Percentiles rank a stretch among this genome's conserved stretches.
These are phyloP conservation scores for Podargus strigoides DNA, from an alignment of 2,797 vertebrate species.

Conservation along the genomic window DNA sequence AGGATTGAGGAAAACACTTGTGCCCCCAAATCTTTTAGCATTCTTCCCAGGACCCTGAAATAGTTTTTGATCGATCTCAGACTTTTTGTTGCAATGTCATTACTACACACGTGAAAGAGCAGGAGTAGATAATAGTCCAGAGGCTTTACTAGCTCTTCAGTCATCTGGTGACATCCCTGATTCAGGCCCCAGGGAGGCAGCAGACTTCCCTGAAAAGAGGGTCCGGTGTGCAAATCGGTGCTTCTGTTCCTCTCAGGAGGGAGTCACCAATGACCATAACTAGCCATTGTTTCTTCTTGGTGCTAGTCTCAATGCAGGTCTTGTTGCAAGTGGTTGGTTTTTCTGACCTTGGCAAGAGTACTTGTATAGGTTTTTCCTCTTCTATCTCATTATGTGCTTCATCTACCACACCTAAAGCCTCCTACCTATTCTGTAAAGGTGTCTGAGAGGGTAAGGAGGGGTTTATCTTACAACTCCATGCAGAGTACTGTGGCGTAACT, in stretches of 20 bases:
- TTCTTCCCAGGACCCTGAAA: not conserved
- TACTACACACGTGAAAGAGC: too few relatives aligned
- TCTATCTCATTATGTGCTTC: not conserved
- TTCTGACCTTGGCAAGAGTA: not conserved
- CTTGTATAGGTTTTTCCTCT: not conserved
- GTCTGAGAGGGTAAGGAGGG: not conserved
- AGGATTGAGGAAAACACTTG: not conserved
- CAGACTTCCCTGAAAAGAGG: too few relatives aligned
- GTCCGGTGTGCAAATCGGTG: too few relatives aligned
- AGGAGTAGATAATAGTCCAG: too few relatives aligned
- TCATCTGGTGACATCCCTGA: too few relatives aligned
- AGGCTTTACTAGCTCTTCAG: too few relatives aligned
- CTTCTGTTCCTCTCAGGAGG: too few relatives aligned
- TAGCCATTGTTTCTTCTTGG: not conserved
- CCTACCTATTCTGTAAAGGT: not conserved
- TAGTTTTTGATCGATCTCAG: too few relatives aligned
- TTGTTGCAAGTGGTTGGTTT: not conserved
- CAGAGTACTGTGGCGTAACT: too few relatives aligned
- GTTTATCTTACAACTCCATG: not conserved
- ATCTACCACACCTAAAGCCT: not conserved
- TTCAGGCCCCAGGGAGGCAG: too few relatives aligned
- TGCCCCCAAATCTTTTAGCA: not conserved
- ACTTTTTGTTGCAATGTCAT: too few relatives aligned
- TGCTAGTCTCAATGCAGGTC: not conserved
- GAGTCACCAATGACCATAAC: not conserved